A percentile compares a stretch with the other conserved stretches of the same genome.
These are phyloP conservation scores for Fistularia commersonii DNA, from an alignment of 2,797 vertebrate genomes.

Conservation along the genomic window DNA sequence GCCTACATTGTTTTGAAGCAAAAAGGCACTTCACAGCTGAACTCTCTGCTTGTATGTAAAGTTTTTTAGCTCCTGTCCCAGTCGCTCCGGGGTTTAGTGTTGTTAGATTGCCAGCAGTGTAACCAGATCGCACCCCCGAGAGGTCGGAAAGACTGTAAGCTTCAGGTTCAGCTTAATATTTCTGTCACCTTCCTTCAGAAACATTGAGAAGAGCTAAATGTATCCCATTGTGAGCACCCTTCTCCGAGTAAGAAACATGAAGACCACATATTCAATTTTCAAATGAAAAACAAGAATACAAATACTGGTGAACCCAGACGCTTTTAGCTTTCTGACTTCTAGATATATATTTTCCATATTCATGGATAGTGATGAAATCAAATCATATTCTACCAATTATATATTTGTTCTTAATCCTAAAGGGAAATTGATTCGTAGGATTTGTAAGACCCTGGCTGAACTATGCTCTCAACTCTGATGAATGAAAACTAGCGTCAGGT, in stretches of 20 bases:
- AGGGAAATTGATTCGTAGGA: no score
- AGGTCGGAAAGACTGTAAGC: conserved; percentile 70
- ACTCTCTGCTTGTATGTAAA: conserved; percentile 46
- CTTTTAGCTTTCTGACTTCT: no score
- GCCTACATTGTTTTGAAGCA: conserved; percentile 19
- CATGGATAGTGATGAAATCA: no score
- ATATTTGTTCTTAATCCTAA: no score
- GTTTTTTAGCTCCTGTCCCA: conserved; percentile 52
- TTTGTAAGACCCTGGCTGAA: no score
- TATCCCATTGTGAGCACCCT: neutral
- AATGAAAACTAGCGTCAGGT: no score
- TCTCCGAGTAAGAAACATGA: conserved; percentile 6
- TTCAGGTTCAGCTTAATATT: conserved; percentile 64
- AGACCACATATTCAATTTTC: neutral
- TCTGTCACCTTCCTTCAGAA: conserved; percentile 71
- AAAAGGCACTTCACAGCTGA: conserved; percentile 41
- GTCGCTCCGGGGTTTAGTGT: conserved; percentile 61
- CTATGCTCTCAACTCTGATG: no score
- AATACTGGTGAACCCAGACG: no score
- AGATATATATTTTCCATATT: no score
- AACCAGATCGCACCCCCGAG: conserved; percentile 77
- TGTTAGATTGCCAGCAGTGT: conserved; percentile 71
- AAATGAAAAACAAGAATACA: no score
- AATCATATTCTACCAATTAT: no score
- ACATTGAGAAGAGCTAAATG: conserved; percentile 42